Percentiles rank a stretch among this genome's conserved stretches.
Evolutionary conservation across 2,113 vertebrate genomes (phyloP).

Genomic region (Grantiella picta): DNA sequence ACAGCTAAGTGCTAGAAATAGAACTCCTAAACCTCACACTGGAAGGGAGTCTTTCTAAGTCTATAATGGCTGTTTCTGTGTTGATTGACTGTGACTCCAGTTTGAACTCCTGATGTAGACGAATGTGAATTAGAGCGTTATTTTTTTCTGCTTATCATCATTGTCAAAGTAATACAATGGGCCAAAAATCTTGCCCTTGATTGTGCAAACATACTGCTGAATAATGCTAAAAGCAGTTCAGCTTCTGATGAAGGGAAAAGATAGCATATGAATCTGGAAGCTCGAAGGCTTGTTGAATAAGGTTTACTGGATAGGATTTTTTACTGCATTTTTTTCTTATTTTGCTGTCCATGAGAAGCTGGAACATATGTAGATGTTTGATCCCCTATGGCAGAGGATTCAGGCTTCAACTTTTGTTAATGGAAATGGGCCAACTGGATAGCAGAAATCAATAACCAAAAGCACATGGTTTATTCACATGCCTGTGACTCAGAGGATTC

Average conservation of each 20-base stretch:
- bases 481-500: neutral
- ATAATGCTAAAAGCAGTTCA: neutral
- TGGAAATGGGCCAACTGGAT: neutral
- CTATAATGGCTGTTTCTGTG: neutral
- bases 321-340: neutral
- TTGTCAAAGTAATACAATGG: neutral
- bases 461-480: neutral
- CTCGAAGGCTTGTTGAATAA: neutral
- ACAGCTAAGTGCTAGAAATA: neutral
- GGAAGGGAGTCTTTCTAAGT: neutral
- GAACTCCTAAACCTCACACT: neutral
- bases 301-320: neutral
- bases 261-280: neutral
- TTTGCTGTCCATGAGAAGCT: neutral
- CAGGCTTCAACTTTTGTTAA: neutral
- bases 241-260: neutral
- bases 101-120: neutral
- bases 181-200: neutral
- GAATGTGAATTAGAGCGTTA: accelerated
- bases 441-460: neutral
- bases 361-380: neutral
- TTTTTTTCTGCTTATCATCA: neutral
- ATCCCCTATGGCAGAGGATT: neutral
- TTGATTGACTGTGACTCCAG: neutral
- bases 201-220: neutral